These are phyloP conservation scores for Symphodus melops DNA, from an alignment of 2,113 vertebrate genomes.

Conservation along the genomic window DNA sequence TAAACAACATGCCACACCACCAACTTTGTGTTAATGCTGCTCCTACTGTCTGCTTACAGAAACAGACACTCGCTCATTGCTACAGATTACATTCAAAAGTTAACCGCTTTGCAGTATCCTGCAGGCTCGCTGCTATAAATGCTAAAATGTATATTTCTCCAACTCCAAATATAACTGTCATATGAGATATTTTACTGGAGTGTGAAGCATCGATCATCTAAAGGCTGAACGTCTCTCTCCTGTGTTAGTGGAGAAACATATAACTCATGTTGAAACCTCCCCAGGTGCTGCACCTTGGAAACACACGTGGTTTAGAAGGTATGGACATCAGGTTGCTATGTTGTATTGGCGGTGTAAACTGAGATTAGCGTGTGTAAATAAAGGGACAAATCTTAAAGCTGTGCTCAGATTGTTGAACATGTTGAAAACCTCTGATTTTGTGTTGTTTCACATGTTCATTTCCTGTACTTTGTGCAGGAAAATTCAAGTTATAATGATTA, in stretches of 20 bases:
- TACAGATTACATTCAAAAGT: background rate
- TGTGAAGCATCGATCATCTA: background rate
- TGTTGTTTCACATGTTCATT: too few species aligned
- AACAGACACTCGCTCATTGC: background rate
- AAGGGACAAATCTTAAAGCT: too few species aligned
- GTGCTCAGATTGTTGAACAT: background rate
- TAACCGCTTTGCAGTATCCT: too few species aligned
- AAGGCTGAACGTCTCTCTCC: background rate
- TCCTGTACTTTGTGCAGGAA: too few species aligned
- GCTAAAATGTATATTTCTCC: too few species aligned
- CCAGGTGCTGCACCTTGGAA: conserved; percentile 1
- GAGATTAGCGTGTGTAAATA: background rate
- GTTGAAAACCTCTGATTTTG: background rate
- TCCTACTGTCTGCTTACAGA: too few species aligned
- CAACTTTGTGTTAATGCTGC: background rate
- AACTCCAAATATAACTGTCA: too few species aligned
- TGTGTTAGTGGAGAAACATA: conserved; percentile 7
- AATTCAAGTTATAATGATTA: too few species aligned
- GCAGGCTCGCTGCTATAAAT: too few species aligned
- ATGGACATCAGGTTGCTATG: background rate
- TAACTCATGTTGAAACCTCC: conserved; percentile 19
- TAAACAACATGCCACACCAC: background rate
- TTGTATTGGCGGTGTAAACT: background rate
- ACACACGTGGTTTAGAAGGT: background rate
- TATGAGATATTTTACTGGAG: too few species aligned